phyloP scores from a whole-genome alignment of 2,888 invertebrate genomes.

The Opisthograptis luteolata region DNA sequence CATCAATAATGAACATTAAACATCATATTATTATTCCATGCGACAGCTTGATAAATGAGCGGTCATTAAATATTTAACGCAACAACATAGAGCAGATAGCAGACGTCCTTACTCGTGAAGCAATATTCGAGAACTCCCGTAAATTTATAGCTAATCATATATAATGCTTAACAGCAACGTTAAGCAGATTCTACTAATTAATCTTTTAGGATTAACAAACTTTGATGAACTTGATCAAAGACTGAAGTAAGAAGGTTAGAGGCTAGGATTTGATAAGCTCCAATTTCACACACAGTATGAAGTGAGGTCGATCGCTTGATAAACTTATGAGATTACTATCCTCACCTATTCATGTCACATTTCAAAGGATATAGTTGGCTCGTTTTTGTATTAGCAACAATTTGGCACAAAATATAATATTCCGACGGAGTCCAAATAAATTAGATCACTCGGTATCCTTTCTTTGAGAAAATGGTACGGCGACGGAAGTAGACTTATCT shows the following conservation, averaged over 20 bases:
- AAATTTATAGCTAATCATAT: conserved; percentile 4
- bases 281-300: conserved; percentile 28
- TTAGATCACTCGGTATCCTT: conserved; percentile 42
- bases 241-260: conserved; percentile 30
- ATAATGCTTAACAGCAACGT: conserved; percentile 12
- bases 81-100: neutral
- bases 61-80: neutral
- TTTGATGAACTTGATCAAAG: conserved; percentile 30
- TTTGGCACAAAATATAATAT: conserved; percentile 29
- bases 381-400: conserved; percentile 19
- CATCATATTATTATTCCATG: neutral
- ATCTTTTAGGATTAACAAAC: conserved; percentile 26
- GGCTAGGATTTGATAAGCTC: conserved; percentile 33
- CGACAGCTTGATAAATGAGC: neutral
- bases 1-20: neutral
- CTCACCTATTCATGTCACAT: conserved; percentile 19
- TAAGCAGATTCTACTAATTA: conserved; percentile 29
- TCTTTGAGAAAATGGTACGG: conserved; percentile 44
- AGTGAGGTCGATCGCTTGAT: conserved; percentile 21
- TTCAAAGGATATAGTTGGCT: conserved; percentile 15
- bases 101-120: neutral
- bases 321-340: conserved; percentile 28
- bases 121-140: neutral
- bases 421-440: conserved; percentile 36
- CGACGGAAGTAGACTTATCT: conserved; percentile 42